Evolutionary conservation across 2,113 vertebrate species (phyloP).

Genomic region (Sprattus sprattus): DNA sequence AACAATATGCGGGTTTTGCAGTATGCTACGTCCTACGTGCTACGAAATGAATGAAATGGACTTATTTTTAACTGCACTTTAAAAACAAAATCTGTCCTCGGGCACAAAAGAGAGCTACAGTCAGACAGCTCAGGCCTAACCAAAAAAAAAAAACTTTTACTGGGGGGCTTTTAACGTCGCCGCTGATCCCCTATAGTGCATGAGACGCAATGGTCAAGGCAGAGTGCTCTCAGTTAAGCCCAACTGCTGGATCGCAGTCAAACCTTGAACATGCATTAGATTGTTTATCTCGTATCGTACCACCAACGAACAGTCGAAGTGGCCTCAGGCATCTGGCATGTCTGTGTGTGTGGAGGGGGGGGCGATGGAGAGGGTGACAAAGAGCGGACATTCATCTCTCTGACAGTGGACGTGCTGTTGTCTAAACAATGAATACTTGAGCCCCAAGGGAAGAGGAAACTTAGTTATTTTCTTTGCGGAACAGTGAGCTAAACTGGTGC

Average conservation of each 20-base stretch:
- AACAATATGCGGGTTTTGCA: not conserved
- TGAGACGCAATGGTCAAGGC: slow-evolving; percentile 17
- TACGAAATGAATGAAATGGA: slow-evolving; percentile 34
- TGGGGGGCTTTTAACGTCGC: slow-evolving; percentile 19
- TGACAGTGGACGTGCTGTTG: slow-evolving; percentile 1
- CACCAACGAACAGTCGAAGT: not conserved
- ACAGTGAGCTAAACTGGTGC: not conserved
- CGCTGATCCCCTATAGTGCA: slow-evolving; percentile 27
- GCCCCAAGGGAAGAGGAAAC: not conserved
- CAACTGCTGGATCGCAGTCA: slow-evolving; percentile 24
- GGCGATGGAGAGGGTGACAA: not conserved
- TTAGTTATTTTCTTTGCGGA: not conserved
- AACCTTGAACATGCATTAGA: slow-evolving; percentile 26
- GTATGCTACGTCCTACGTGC: slow-evolving; percentile 33
- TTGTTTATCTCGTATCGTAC: slow-evolving; percentile 20
- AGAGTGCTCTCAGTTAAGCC: slow-evolving; percentile 27
- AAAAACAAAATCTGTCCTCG: not conserved
- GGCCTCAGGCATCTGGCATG: not conserved
- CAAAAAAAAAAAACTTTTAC: not conserved
- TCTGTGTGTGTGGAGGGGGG: not conserved
- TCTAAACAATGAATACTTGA: not conserved
- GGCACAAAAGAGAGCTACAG: not conserved
- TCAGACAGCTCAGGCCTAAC: not conserved
- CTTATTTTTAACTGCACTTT: slow-evolving; percentile 29
- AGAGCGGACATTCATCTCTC: not conserved